Conservation (phyloP, 2,888 invertebrate genomes). For the Caenorhabditis afra region DNA sequence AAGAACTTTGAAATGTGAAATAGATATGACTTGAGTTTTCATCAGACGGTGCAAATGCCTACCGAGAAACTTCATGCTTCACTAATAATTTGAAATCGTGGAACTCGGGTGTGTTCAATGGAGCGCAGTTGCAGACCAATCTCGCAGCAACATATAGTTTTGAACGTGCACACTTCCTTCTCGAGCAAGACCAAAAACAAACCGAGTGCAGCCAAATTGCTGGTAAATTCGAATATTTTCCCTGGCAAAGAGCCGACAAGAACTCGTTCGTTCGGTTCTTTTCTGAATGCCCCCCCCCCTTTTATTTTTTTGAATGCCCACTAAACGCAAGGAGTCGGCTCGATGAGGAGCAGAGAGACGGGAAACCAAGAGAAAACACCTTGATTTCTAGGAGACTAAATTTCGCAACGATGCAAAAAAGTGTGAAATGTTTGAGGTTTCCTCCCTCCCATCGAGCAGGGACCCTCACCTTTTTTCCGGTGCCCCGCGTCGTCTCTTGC, state of each 20-base stretch:
- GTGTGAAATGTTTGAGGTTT: constrained; percentile 55
- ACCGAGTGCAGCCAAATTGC: constrained; percentile 20
- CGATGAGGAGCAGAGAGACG: neutral
- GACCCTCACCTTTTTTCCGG: constrained; percentile 60
- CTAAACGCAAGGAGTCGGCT: neutral
- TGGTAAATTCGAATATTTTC: constrained; percentile 38
- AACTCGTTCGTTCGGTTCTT: neutral
- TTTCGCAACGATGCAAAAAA: constrained; percentile 60
- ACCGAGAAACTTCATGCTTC: neutral
- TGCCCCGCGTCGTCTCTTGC: constrained; percentile 52
- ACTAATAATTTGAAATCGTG: no score
- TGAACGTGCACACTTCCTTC: neutral
- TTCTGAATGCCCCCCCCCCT: neutral
- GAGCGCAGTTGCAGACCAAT: no score
- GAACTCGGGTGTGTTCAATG: no score
- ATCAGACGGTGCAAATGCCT: neutral
- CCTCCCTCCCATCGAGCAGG: constrained; percentile 43
- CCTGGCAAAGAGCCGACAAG: neutral
- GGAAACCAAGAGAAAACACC: constrained; percentile 24
- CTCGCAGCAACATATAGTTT: neutral
- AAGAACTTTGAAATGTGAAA: no score
- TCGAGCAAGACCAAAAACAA: no score
- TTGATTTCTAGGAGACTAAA: constrained; percentile 50
- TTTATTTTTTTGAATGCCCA: neutral
- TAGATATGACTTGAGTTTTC: no score